phyloP scores from a whole-genome alignment of 2,888 invertebrate species.

The Autographa gamma region DNA sequence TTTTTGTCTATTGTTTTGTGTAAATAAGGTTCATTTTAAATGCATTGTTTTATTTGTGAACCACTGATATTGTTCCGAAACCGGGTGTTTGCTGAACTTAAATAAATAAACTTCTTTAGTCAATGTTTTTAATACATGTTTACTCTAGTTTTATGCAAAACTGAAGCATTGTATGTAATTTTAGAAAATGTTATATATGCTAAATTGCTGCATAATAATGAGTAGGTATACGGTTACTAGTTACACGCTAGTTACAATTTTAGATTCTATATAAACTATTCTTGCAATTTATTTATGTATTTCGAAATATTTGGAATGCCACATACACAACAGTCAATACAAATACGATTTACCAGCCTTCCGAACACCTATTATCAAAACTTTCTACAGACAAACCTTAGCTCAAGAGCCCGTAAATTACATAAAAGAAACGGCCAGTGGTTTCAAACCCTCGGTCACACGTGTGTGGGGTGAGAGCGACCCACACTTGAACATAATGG shows the following conservation, averaged over 20 bases:
- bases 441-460: slow-evolving; percentile 29
- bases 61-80: background rate
- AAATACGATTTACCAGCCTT: slow-evolving; percentile 22
- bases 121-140: no score
- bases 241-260: no score
- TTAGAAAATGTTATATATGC: no score
- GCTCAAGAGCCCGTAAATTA: slow-evolving; percentile 42
- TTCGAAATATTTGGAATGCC: background rate
- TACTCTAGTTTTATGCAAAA: no score
- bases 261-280: no score
- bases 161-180: no score
- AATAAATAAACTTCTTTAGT: background rate
- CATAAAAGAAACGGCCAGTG: slow-evolving; percentile 40
- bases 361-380: slow-evolving; percentile 17
- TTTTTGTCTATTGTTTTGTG: slow-evolving; percentile 29
- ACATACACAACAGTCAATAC: background rate
- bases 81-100: background rate
- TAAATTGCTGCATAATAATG: no score
- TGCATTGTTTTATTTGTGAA: background rate
- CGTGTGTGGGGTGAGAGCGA: slow-evolving; percentile 40
- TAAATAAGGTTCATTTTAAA: background rate
- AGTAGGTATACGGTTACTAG: no score
- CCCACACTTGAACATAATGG: slow-evolving; percentile 46
- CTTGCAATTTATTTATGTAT: background rate
- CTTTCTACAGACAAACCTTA: slow-evolving; percentile 10